These are phyloP conservation scores for Sorex maritimensis DNA, from an alignment of 2,797 vertebrate species.

Conservation along the genomic window DNA sequence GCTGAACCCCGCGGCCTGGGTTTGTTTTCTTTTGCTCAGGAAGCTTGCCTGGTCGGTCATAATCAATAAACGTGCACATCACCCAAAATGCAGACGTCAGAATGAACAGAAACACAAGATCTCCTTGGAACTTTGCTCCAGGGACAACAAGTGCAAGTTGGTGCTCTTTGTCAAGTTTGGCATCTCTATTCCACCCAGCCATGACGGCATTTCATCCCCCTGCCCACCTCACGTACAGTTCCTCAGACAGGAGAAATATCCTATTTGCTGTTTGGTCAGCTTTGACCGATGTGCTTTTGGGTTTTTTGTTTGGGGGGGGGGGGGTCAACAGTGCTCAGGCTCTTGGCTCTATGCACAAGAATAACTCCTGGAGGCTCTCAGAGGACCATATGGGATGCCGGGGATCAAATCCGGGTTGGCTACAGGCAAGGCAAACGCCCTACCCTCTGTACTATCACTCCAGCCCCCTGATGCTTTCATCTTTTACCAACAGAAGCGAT, in stretches of 20 bases:
- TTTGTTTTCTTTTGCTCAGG: neutral
- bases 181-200: fast-evolving
- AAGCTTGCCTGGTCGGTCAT: neutral
- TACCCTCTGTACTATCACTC: too few relatives aligned
- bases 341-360: too few relatives aligned
- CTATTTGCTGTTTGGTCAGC: neutral
- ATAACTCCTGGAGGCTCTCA: too few relatives aligned
- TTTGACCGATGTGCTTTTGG: too few relatives aligned
- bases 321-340: too few relatives aligned
- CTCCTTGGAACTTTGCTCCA: neutral
- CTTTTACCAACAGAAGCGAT: too few relatives aligned
- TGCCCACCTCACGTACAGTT: too few relatives aligned
- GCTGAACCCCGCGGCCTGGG: neutral
- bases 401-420: too few relatives aligned
- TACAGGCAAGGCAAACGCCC: too few relatives aligned
- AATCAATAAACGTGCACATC: neutral
- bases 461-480: too few relatives aligned
- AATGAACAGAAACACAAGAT: neutral
- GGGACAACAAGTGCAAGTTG: neutral
- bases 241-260: neutral
- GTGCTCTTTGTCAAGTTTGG: neutral
- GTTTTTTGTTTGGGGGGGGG: too few relatives aligned
- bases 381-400: too few relatives aligned
- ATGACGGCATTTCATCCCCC: neutral
- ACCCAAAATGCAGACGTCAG: neutral